Percentiles rank a stretch among this genome's conserved stretches.
Evolutionary conservation across 1,140 invertebrate species (phyloP).

Genomic region (Idris sp.): DNA sequence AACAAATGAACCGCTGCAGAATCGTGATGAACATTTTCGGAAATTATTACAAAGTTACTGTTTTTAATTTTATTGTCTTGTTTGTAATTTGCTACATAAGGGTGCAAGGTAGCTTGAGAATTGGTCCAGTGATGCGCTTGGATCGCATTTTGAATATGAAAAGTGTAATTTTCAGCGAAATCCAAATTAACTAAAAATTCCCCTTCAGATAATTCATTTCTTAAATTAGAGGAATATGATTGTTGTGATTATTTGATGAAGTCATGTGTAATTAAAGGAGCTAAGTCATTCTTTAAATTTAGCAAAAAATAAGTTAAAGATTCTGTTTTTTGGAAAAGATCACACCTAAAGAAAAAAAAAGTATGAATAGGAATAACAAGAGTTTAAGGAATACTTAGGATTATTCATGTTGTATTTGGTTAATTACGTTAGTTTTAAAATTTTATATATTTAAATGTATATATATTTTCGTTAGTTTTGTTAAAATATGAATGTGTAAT

Average conservation of each 20-base stretch:
- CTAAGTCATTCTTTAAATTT: neutral
- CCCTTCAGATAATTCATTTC: neutral
- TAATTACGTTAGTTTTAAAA: too few relatives aligned
- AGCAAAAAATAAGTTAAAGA: neutral
- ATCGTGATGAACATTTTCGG: neutral
- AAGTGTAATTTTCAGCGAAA: slow-evolving; percentile 5
- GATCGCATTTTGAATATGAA: slow-evolving; percentile 1
- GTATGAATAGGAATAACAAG: too few relatives aligned
- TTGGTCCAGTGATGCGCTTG: slow-evolving; percentile 6
- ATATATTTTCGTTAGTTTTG: too few relatives aligned
- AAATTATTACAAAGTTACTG: neutral
- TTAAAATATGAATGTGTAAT: neutral
- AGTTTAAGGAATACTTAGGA: too few relatives aligned
- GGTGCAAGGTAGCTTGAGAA: slow-evolving; percentile 2
- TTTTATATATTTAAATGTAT: neutral
- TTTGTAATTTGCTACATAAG: neutral
- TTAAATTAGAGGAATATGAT: neutral
- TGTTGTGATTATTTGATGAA: neutral
- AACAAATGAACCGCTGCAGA: neutral
- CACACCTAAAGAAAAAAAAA: neutral
- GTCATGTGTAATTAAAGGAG: neutral
- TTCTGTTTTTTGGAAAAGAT: neutral
- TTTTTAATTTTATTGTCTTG: neutral
- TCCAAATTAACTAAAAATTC: slow-evolving; percentile 1
- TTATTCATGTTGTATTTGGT: too few relatives aligned